These are phyloP conservation scores for Sturnus vulgaris DNA, from an alignment of 2,113 vertebrate species.

Conservation along the genomic window DNA sequence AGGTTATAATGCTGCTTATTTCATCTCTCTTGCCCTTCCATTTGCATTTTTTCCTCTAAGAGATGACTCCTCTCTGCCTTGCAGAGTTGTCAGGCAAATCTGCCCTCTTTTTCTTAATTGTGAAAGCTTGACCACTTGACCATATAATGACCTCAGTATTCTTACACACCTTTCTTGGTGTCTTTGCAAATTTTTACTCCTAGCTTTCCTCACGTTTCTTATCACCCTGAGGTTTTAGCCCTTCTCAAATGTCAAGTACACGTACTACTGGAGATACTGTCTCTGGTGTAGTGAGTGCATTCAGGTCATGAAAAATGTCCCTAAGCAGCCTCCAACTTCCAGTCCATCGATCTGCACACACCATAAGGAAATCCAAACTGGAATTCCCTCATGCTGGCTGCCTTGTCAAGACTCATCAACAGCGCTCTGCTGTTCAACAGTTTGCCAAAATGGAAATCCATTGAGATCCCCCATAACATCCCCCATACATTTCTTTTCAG, in stretches of 20 bases:
- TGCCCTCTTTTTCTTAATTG: background rate
- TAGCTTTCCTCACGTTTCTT: background rate
- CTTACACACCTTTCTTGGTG: background rate
- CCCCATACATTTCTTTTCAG: background rate
- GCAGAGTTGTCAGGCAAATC: background rate
- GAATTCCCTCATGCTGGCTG: background rate
- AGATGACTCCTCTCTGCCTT: background rate
- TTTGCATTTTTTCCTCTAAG: background rate
- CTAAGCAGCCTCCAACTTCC: background rate
- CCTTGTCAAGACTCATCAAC: background rate
- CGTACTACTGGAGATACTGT: accelerated
- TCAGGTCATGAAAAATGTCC: background rate
- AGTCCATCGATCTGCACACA: background rate
- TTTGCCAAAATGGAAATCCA: background rate
- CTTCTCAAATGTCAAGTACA: background rate
- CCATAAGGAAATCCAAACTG: background rate
- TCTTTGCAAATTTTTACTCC: conserved; percentile 14
- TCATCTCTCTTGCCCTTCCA: background rate
- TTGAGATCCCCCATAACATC: background rate
- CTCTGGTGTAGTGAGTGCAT: background rate
- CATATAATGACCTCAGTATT: background rate
- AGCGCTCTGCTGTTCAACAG: background rate
- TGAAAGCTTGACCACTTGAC: background rate
- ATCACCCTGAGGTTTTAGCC: background rate
- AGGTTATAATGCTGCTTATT: background rate